Base-by-base conservation (phyloP, 1,140 invertebrate species). In the Drosophila punjabiensis region DNA sequence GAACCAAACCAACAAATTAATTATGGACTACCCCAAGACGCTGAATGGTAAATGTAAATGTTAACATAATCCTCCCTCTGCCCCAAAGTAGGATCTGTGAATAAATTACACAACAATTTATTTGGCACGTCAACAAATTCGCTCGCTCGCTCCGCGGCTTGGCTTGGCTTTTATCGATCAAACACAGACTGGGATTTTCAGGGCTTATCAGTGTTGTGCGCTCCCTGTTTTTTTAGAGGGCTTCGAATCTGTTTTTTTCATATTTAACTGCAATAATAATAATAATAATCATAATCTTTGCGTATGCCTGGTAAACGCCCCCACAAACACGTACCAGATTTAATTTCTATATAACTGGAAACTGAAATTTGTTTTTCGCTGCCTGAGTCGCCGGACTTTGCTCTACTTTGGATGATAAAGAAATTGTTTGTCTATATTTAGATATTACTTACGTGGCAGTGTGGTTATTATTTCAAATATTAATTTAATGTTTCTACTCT, bases 21-120 rank as follows among this genome's bases (percentile, higher is more conserved):
- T 32, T 62, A 90, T 90, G 86, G 86, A 90, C 79, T 90, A 90
- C 74, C 79, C 87, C 60, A 90, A 90, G 70, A 60, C 87, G 10
- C 24, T 90, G 30, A 90, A 85, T 73, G 86, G 86, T 90, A 90
- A 71, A 82, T 79, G 56, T 18, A 90, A 71, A 82, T 79, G 58
- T 24, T 39, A 28, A 60, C 61, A 55, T 65, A 52, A 13, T 55
- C 48, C 18, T 28, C 45, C 63, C 48, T 33, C 11, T 41, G 18
- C 5, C 30, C 52, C 5, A 5, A 5, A 9, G n/a, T 5, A 39
- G 55, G 20, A 24, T 24, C 18, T n/a, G 16, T 69, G 83, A 58
- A 85, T 89, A 89, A 89, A 67, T 84, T 76, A 77, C 67, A 76
- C 58, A 74, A 79, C 73, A 67, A 64, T 91, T 75, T 66, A 74